Base-by-base conservation (phyloP, 2,113 vertebrate genomes). In the Columba janthina region DNA sequence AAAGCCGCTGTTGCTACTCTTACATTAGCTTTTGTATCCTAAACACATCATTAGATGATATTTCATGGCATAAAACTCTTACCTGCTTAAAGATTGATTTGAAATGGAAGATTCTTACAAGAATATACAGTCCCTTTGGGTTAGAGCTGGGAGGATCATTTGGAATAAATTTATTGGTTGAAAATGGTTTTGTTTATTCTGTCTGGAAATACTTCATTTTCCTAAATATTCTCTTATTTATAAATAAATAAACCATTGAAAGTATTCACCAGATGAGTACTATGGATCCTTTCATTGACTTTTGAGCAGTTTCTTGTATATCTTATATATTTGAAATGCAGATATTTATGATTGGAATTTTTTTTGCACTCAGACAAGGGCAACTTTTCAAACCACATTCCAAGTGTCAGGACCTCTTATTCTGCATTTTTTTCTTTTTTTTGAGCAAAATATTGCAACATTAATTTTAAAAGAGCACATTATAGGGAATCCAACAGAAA, bases 1-100 rank as follows among this genome's bases (percentile, higher is more conserved):
- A 95, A 97, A 96, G 87, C 74, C 10, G 17, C 93, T 94, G 24
- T 73, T 88, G 89, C 85, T 93, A 57, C 73, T 89, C 91, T 88
- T 93, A 61, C 66, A 91, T 91, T 95, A 96, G 87, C 84, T 95
- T 91, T 94, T 94, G 89, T 95, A 89, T 89, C 96, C 89, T 92
- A 94, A 97, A 94, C 93, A 96, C 81, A 88, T 95, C 91, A 95
- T 94, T 94, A 96, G 93, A 81, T 89, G 94, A 89, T 85, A 89
- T 91, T 97, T 91, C 87, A 85, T 58, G 87, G 93, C 80, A 92
- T 96, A 88, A 95, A 94, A 94, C 74, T 93, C 93, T 91, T 92
- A 96, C 93, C 94, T 96, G 89, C 77, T 92, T 89, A 82, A 65
- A 91, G 91, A 94, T 89, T 93, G 93, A 89, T 94, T 92, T 82